Evolutionary conservation across 2,113 vertebrate genomes (phyloP), one percentile per base, ranked within the genome.

Genomic region (Nibea coibor): DNA sequence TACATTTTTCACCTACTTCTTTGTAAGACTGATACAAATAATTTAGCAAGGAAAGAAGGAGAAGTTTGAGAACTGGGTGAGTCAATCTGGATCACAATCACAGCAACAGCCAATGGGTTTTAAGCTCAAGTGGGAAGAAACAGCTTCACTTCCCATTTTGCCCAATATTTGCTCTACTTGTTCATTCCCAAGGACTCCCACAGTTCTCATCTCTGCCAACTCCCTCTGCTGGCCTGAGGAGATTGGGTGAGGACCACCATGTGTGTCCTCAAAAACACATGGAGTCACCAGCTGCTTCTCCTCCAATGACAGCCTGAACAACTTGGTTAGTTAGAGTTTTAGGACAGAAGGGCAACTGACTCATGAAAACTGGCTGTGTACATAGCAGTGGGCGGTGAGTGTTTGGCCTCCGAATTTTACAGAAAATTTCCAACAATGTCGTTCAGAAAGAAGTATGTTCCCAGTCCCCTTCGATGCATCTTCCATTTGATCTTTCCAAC

Each of bases 261-360:
- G 69, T 78, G 75, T 80, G 67, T 83, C 53, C 47, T 78, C 75
- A 75, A 69, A 84, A 87, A 70, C 81, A 81, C 85, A 84, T 62
- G 73, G 64, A 84, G 62, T 45, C 58, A 84, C 68, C 81, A 81
- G 81, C 85, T 71, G 85, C 78, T 69, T 77, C 62, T 73, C 73
- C 76, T 70, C 35, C 62, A 69, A 51, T 48, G 67, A 72, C 85
- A 58, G 85, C 69, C n/a, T 69, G 64, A n/a, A 66, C 47, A 76
- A 56, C n/a, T 56, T 35, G 4, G 26, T 48, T 62, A 31, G 53
- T 42, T 31, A 14, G 56, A 67, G 45, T 64, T 82, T 69, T 20
- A 61, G 50, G 81, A 78, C 70, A 66, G 39, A 81, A 81, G 58
- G 48, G 69, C 78, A 77, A 53, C n/a, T 20, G 63, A 62, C 50